Evolutionary conservation across 1,140 invertebrate species (phyloP).

Genomic region (Drosophila pseudoananassae): DNA sequence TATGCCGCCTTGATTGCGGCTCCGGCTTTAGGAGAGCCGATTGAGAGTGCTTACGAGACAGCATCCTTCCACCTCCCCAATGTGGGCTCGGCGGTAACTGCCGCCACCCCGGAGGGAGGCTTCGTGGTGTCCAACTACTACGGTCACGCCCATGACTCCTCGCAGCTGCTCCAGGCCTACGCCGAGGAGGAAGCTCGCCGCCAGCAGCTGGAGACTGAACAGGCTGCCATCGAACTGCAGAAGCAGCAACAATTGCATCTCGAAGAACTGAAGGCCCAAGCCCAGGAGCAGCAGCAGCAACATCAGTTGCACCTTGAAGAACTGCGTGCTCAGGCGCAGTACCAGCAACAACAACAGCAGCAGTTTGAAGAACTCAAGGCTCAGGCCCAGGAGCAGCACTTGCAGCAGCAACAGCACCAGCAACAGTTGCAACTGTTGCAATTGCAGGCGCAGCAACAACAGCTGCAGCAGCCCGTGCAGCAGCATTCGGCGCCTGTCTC

Average conservation of each 20-base stretch:
- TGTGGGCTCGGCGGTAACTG: slow-evolving; percentile 38
- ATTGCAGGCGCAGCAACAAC: slow-evolving; percentile 52
- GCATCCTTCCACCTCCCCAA: slow-evolving; percentile 71
- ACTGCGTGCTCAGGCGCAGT: slow-evolving; percentile 51
- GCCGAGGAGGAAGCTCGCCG: slow-evolving; percentile 72
- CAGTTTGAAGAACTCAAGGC: slow-evolving; percentile 53
- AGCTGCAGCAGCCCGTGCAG: slow-evolving; percentile 35
- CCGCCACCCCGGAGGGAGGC: slow-evolving; percentile 61
- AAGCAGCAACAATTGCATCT: slow-evolving; percentile 64
- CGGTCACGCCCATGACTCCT: slow-evolving; percentile 67
- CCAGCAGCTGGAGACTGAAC: slow-evolving; percentile 70
- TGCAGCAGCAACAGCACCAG: slow-evolving; percentile 49
- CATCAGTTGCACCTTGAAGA: slow-evolving; percentile 57
- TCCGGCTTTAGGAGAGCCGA: slow-evolving; percentile 56
- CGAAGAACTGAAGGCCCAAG: slow-evolving; percentile 48
- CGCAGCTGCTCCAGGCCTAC: slow-evolving; percentile 67
- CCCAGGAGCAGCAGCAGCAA: slow-evolving; percentile 54
- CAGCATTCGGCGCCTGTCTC: slow-evolving; percentile 38
- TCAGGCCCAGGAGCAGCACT: slow-evolving; percentile 61
- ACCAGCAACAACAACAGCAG: slow-evolving; percentile 53
- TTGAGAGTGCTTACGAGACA: slow-evolving; percentile 53
- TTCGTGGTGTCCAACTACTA: slow-evolving; percentile 82
- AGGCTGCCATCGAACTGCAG: slow-evolving; percentile 64
- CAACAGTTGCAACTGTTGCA: slow-evolving; percentile 49
- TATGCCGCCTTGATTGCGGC: slow-evolving; percentile 77